A percentile compares a stretch with the other conserved stretches of the same genome.
Evolutionary conservation across 2,888 invertebrate species (phyloP).

Genomic region (Coelinius sp.): DNA sequence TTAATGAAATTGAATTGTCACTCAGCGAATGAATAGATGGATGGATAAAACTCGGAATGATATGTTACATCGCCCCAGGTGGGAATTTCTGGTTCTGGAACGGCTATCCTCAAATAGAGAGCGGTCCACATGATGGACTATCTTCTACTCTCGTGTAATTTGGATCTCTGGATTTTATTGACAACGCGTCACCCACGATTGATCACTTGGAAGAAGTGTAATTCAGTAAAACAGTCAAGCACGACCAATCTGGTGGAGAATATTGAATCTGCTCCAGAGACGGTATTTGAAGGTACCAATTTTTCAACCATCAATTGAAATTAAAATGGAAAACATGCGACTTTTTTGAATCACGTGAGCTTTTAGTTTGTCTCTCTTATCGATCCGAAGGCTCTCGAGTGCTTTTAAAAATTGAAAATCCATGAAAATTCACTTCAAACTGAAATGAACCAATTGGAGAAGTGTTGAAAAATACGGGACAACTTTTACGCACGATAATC

Average conservation of each 20-base stretch:
- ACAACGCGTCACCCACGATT: conserved; percentile 10
- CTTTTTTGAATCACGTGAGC: no score
- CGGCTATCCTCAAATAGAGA: background rate
- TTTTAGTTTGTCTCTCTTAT: no score
- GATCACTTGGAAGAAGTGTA: conserved; percentile 13
- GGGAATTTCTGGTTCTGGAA: background rate
- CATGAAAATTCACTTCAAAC: background rate
- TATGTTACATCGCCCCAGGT: background rate
- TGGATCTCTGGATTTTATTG: conserved; percentile 9
- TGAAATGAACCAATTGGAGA: background rate
- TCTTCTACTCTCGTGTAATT: background rate
- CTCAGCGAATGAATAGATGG: background rate
- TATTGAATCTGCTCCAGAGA: background rate
- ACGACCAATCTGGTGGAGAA: background rate
- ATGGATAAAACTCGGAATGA: background rate
- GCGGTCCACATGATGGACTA: background rate
- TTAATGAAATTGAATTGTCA: background rate
- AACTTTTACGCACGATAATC: background rate
- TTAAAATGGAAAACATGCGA: no score
- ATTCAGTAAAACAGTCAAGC: conserved; percentile 14
- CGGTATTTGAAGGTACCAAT: background rate
- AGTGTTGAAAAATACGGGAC: background rate
- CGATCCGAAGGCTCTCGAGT: no score
- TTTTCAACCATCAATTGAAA: background rate
- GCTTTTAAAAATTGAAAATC: background rate